Evolutionary conservation across 2,113 vertebrate genomes (phyloP), one percentile per base, ranked within the genome.

Genomic region (Mormyrus iriodes): DNA sequence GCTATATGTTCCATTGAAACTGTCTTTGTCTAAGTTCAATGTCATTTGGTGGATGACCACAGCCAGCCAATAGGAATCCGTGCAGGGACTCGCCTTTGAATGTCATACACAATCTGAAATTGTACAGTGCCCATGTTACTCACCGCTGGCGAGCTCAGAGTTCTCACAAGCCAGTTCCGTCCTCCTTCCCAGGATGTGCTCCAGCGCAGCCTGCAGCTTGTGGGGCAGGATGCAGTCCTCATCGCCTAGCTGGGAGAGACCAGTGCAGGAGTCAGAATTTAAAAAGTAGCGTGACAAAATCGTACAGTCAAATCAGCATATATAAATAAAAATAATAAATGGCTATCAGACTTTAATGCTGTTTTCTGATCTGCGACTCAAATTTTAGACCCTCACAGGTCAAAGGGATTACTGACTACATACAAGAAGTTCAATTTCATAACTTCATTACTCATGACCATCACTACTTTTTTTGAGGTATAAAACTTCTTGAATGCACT

Each of bases 221-320:
- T 97, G 97, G 89, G 98, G 98, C 88, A 99, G 96, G 88, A 99
- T 98, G 76, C 97, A 98, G 91, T 99, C 98, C 88, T 99, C 98
- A 83, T 99, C 98, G 35, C 99, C 98, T 97, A 99, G 96, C 98
- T 99, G 91, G 44, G 69, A 49, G 89, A n/a, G 21, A 24, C 10
- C 69, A 79, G 69, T 21, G 21, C n/a, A 3, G 73, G 73, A 39
- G 35, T 19, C 31, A 79, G 65, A 9, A 3, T 35, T 27, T 73
- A 15, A 73, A 73, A 12, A 35, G 2, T 4, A 39, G 13, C 5
- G 31, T 35, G 24, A 61, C 55, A 61, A 21, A n/a, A 76, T 24
- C 61, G 13, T 17, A 24, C 27, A 13, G 44, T 46, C 15, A 31
- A 69, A 27, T 69, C 2, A 1, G 61, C 27, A 31, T 42, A 9